These are phyloP conservation scores for Pempheris klunzingeri DNA, from an alignment of 2,797 vertebrate species.

Conservation along the genomic window DNA sequence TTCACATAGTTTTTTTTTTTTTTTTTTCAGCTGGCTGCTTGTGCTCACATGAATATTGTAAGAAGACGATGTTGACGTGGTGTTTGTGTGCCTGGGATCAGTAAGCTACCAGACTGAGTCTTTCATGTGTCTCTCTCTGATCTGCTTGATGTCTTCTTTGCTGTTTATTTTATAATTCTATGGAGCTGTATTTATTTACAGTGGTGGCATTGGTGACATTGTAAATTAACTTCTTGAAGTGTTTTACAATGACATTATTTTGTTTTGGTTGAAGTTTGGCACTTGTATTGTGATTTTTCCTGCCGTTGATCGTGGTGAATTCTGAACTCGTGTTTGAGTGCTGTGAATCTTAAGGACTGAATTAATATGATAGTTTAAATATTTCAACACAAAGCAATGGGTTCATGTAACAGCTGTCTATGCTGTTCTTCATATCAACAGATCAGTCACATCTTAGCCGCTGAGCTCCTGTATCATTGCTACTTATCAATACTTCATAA, in stretches of 20 bases:
- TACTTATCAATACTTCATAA: background rate
- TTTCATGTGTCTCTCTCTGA: slow-evolving; percentile 29
- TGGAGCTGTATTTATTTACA: slow-evolving; percentile 6
- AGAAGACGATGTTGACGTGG: background rate
- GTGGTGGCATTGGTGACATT: background rate
- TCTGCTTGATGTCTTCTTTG: slow-evolving; percentile 24
- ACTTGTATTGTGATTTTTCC: background rate
- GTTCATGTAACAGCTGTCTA: slow-evolving; percentile 28
- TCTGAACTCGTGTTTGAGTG: background rate
- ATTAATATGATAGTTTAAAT: background rate
- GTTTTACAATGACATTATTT: slow-evolving; percentile 4
- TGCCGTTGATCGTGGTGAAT: background rate
- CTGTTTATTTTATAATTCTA: background rate
- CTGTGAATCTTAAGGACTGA: background rate
- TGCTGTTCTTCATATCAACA: slow-evolving; percentile 13
- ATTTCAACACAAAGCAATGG: background rate
- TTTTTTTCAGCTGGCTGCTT: background rate
- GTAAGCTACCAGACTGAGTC: slow-evolving; percentile 6
- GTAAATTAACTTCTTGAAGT: slow-evolving; percentile 14
- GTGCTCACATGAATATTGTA: background rate
- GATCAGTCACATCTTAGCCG: slow-evolving; percentile 19
- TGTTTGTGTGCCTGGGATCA: slow-evolving; percentile 10
- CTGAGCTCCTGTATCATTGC: slow-evolving; percentile 5
- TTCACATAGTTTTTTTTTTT: background rate
- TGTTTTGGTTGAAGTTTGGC: slow-evolving; percentile 4